Evolutionary conservation across 2,113 vertebrate genomes (phyloP).

Genomic region (Acanthisitta chloris): DNA sequence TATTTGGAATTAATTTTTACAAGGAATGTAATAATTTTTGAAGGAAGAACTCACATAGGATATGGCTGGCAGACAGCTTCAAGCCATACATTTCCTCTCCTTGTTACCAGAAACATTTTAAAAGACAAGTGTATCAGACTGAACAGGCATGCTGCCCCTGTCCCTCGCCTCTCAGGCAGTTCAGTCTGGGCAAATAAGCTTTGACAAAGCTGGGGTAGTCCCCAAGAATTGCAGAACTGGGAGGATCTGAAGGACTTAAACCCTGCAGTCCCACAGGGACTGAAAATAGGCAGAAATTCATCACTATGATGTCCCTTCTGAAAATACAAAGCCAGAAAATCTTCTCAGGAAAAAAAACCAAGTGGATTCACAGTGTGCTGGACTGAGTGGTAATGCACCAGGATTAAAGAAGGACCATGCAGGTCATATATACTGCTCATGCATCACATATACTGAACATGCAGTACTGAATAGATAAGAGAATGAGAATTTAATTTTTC

Average conservation of each 20-base stretch:
- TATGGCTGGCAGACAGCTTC: background rate
- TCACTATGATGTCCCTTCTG: background rate
- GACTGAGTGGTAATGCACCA: background rate
- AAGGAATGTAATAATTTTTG: background rate
- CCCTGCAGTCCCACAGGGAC: background rate
- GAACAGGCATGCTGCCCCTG: background rate
- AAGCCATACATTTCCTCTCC: background rate
- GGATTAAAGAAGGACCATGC: background rate
- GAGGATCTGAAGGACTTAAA: background rate
- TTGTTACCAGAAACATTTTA: background rate
- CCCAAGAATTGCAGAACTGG: background rate
- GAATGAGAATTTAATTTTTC: background rate
- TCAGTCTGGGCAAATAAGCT: background rate
- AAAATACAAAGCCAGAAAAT: background rate
- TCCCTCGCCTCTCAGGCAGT: background rate
- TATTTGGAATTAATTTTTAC: conserved; percentile 19
- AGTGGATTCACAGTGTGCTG: background rate
- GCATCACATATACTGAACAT: background rate
- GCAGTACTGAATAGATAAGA: background rate
- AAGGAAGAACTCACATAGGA: background rate
- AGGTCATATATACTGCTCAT: background rate
- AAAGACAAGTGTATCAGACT: background rate
- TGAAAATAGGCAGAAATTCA: background rate
- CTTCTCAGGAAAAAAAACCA: background rate
- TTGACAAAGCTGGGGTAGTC: fast-evolving